A percentile compares a stretch with the other conserved stretches of the same genome.
phyloP scores from a whole-genome alignment of 2,113 vertebrate species.

The Turdus rufiventris region DNA sequence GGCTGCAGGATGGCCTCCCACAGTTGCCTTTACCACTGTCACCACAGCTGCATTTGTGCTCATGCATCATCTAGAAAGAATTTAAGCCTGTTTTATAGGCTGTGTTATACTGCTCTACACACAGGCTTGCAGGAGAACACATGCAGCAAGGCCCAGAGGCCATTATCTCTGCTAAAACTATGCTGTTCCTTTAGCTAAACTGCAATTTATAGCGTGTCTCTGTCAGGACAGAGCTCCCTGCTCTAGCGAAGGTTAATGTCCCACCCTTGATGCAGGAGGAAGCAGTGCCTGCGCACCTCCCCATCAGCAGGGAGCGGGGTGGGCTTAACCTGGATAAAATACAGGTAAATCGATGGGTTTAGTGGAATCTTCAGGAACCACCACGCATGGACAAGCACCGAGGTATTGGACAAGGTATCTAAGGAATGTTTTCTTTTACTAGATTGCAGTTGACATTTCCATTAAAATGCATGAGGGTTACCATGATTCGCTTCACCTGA shows the following conservation, averaged over 20 bases:
- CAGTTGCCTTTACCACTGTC: not conserved
- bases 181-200: not conserved
- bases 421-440: not conserved
- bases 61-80: not conserved
- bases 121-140: not conserved
- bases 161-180: not conserved
- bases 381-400: not conserved
- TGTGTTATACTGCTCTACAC: not conserved
- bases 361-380: not conserved
- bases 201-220: not conserved
- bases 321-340: not conserved
- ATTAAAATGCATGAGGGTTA: conserved; percentile 36
- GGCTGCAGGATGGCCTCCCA: not conserved
- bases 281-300: fast-evolving
- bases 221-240: not conserved
- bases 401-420: not conserved
- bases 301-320: not conserved
- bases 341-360: fast-evolving
- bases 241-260: not conserved
- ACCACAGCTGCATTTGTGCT: not conserved
- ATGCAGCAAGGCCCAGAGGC: not conserved
- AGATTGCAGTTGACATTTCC: not conserved
- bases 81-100: not conserved
- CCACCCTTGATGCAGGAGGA: not conserved
- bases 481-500: not conserved